These are phyloP conservation scores for Uloborus diversus DNA, from an alignment of 1,140 invertebrate genomes.

Conservation along the genomic window DNA sequence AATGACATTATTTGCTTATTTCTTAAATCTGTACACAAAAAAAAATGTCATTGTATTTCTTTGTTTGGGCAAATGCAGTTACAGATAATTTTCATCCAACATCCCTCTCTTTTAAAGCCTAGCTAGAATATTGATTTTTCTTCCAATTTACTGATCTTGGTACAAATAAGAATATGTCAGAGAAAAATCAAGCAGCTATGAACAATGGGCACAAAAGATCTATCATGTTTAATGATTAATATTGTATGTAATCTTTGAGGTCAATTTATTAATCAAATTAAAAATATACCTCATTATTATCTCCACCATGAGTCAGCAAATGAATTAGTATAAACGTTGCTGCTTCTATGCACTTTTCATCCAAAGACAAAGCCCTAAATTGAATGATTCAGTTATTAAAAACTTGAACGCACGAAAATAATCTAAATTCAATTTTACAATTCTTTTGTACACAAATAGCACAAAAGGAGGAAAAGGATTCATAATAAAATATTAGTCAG, in stretches of 20 bases:
- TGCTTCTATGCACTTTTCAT: slow-evolving; percentile 80
- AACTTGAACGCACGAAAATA: not conserved
- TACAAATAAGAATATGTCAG: too few species aligned
- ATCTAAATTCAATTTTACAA: not conserved
- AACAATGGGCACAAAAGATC: not conserved
- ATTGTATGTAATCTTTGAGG: slow-evolving; percentile 2
- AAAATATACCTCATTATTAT: slow-evolving; percentile 44
- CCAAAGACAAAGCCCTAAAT: slow-evolving; percentile 64
- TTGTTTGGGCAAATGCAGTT: too few species aligned
- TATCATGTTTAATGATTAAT: not conserved
- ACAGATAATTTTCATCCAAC: too few species aligned
- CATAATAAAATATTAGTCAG: not conserved
- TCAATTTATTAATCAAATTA: not conserved
- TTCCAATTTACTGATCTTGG: too few species aligned
- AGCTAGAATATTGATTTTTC: too few species aligned
- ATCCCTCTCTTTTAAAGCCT: too few species aligned
- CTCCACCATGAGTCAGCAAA: slow-evolving; percentile 52
- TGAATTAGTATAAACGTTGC: slow-evolving; percentile 77
- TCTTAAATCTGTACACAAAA: too few species aligned
- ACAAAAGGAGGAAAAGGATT: too few species aligned
- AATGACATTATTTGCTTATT: too few species aligned
- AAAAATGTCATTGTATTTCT: too few species aligned
- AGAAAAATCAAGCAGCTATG: too few species aligned
- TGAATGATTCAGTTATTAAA: not conserved
- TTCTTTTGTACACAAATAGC: not conserved